phyloP scores from a whole-genome alignment of 2,797 vertebrate species.

The Pyrocephalus nanus region DNA sequence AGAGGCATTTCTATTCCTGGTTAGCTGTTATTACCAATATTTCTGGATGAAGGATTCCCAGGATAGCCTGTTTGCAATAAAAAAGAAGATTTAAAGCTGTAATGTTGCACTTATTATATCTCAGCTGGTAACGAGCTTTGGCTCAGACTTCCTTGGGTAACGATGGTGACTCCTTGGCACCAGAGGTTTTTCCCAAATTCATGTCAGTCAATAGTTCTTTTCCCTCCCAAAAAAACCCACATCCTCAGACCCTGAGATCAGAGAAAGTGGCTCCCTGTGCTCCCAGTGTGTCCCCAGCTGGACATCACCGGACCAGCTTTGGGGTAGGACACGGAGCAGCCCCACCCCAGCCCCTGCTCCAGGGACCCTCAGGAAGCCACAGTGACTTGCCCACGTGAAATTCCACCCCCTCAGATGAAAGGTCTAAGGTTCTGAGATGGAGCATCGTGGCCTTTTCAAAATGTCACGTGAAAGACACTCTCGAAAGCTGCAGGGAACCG shows the following conservation, averaged over 20 bases:
- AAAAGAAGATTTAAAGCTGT: background rate
- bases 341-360: background rate
- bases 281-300: background rate
- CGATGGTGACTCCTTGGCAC: background rate
- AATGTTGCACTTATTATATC: too few species aligned
- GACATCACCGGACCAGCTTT: fast-evolving
- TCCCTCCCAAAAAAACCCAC: background rate
- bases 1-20: background rate
- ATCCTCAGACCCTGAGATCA: background rate
- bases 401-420: too few species aligned
- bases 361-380: background rate
- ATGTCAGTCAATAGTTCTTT: background rate
- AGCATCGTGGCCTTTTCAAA: background rate
- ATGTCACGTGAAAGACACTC: background rate
- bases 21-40: background rate
- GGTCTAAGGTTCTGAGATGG: background rate
- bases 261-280: background rate
- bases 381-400: background rate
- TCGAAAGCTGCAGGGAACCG: background rate
- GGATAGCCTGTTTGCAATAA: background rate
- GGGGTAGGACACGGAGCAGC: background rate
- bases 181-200: background rate
- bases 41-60: background rate
- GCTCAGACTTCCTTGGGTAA: background rate
- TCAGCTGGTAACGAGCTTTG: background rate